Conservation (phyloP, 1,140 invertebrate genomes). For the Ruditapes philippinarum region DNA sequence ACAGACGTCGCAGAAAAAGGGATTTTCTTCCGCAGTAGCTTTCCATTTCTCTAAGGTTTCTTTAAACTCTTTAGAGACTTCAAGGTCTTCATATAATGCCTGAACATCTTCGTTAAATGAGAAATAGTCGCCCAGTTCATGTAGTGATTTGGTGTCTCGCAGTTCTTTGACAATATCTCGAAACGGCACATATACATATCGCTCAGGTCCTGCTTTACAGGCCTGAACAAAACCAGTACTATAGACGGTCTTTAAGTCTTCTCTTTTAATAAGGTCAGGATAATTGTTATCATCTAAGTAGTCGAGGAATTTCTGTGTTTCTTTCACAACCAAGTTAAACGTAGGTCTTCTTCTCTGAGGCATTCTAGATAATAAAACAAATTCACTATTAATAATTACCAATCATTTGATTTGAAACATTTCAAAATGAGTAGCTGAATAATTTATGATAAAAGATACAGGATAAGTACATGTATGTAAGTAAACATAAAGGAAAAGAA, state of each 20-base stretch:
- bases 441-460: too few species aligned
- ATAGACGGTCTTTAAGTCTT: conserved; percentile 1
- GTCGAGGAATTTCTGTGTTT: not conserved
- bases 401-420: too few species aligned
- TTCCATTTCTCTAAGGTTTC: conserved; percentile 14
- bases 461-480: too few species aligned
- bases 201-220: too few species aligned
- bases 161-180: not conserved
- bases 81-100: not conserved
- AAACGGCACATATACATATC: not conserved
- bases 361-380: too few species aligned
- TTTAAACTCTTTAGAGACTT: not conserved
- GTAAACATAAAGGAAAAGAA: too few species aligned
- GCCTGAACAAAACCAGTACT: not conserved
- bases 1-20: conserved; percentile 42
- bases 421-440: too few species aligned
- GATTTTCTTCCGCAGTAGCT: not conserved
- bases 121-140: conserved; percentile 44
- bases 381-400: too few species aligned
- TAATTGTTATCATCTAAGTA: not conserved
- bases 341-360: not conserved
- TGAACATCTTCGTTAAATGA: conserved; percentile 32
- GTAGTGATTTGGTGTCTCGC: not conserved
- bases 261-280: conserved; percentile 29
- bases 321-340: not conserved